Base-by-base conservation (phyloP, 1,140 invertebrate species). In the Papilio helenus region DNA sequence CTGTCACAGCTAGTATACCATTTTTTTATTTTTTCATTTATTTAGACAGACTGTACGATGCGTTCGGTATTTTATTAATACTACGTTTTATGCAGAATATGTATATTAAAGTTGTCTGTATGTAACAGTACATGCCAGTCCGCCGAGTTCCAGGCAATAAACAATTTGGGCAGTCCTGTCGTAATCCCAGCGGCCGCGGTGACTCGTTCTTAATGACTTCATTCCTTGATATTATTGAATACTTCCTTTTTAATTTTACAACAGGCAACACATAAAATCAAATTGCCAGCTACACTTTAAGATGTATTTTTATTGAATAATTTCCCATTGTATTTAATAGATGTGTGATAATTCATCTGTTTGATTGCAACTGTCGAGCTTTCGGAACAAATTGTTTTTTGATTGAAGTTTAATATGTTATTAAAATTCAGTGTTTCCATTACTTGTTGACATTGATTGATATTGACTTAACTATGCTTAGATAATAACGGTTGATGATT, bases 341-440 rank as follows among this genome's bases (percentile, higher is more conserved):
- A 77, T 58, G 61, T 29, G 23, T 29, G 23, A 65, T 29, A 65
- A 29, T 65, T 65, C 61, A 3, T 65, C 14, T 16, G 23, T 65
- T 14, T 55, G 49, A 77, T 77, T 65, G 76, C 7, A 65, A 44
- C 76, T 77, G 76, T 77, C 76, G 23, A 26, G 55, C 10, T 26
- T 77, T 42, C 9, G 34, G n/a, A 61, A 77, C 58, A 77, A 77
- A 77, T 77, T 77, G 76, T 77, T 77, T 77, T 77, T 34, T 77
- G 51, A 77, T 77, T 77, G 76, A 42, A 65, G 1, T 77, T 77
- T 77, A 77, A 77, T 77, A 61, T 65, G 76, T 42, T 77, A 77
- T 77, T 61, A 65, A 77, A 77, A 77, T 65, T 77, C 76, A n/a
- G 18, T 1, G 29, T 77, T 58, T 65, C 76, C 76, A 65, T 77